These are phyloP conservation scores for Trachelus tabidus DNA, from an alignment of 2,888 invertebrate species.

Conservation along the genomic window DNA sequence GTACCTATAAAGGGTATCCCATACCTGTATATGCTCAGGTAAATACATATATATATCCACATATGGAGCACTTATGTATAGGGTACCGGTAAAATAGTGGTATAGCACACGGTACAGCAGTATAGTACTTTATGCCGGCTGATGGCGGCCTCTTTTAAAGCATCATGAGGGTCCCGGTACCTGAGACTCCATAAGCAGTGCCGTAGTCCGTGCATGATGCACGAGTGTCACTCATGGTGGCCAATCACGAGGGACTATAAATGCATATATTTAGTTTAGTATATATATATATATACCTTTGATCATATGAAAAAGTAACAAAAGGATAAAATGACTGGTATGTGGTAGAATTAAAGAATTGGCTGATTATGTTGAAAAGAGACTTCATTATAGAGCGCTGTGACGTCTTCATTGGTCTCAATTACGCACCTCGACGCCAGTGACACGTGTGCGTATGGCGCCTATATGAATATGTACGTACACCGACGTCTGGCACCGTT, in stretches of 20 bases:
- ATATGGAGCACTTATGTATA: neutral
- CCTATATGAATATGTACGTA: neutral
- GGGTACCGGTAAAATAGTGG: neutral
- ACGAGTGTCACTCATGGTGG: neutral
- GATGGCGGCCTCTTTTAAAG: neutral
- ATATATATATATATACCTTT: too few species aligned
- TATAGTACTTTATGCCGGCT: neutral
- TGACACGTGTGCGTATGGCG: neutral
- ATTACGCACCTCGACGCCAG: neutral
- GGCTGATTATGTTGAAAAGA: neutral
- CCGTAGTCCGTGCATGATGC: neutral
- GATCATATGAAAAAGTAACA: neutral
- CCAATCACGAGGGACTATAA: neutral
- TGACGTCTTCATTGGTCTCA: neutral
- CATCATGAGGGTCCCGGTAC: neutral
- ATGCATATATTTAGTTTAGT: neutral
- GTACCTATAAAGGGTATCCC: conserved; percentile 18
- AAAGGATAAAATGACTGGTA: neutral
- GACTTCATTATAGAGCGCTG: neutral
- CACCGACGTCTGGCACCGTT: neutral
- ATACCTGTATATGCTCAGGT: neutral
- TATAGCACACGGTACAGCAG: neutral
- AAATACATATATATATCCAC: neutral
- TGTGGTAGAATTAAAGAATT: neutral
- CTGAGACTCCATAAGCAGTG: neutral